Evolutionary conservation across 2,888 invertebrate species (phyloP), one percentile per base, ranked within the genome.

Genomic region (Girardia tigrina): DNA sequence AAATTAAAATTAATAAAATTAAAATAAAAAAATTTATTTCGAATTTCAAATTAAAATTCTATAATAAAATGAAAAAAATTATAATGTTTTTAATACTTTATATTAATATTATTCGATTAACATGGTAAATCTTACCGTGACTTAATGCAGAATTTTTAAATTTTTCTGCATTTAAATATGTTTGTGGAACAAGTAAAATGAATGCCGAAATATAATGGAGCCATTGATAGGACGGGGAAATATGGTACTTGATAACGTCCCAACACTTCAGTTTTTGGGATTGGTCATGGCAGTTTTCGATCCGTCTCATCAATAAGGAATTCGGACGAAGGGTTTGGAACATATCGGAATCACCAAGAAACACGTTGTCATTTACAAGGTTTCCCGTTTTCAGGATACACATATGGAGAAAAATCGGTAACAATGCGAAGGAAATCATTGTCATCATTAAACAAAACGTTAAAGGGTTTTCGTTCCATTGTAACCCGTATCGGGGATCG

Each of bases 141-240:
- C 56, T 56, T 4, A 56, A 23, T 20, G 56, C 56, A 20, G 56
- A 56, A 56, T 56, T 56, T 56, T 56, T 56, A 16, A 56, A 56
- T n/a, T 56, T 56, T 56, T 56, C 56, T 56, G 56, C 56, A 56
- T 56, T 56, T 56, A 56, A 56, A n/a, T 56, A 56, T n/a, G 23
- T n/a, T 20, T 56, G 56, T 20, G 56, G 56, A 4, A 56, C 56
- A 6, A 56, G 23, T 56, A 56, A 16, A 20, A 56, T 20, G 23
- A 56, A 56, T 4, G 56, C 56, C 23, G 56, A 56, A 16, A 56
- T 56, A 56, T 56, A 56, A 56, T 56, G 56, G 4, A 56, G 56
- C 23, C n/a, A n/a, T 56, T 56, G 56, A n/a, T 23, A 56, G 23
- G 20, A 20, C 4, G 56, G 56, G 4, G 23, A 56, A 56, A 56